Conservation (phyloP, 1,140 invertebrate species). For the Asbolus verrucosus region DNA sequence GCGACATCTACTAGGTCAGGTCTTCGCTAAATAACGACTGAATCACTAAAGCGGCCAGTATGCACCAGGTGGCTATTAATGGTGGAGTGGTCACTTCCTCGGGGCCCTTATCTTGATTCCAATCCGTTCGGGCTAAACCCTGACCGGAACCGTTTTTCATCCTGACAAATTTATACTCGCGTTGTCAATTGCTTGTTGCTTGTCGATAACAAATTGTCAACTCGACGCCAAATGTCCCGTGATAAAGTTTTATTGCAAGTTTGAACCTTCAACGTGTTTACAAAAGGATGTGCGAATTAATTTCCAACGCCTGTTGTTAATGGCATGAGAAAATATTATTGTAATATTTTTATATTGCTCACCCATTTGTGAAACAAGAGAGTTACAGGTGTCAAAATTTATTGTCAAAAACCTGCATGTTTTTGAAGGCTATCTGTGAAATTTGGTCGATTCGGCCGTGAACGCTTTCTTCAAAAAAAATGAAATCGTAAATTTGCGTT, state of each 20-base stretch:
- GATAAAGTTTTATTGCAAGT: background rate
- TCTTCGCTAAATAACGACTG: conserved; percentile 5
- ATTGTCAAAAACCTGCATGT: too few relatives aligned
- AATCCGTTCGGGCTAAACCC: background rate
- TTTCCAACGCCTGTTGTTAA: background rate
- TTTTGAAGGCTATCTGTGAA: too few relatives aligned
- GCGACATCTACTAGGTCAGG: background rate
- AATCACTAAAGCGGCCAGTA: conserved; percentile 1
- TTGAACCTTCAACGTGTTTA: background rate
- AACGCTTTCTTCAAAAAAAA: too few relatives aligned
- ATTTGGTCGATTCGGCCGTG: too few relatives aligned
- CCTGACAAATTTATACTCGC: conserved; percentile 11
- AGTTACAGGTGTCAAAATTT: too few relatives aligned
- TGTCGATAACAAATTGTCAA: conserved; percentile 17
- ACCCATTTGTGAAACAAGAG: too few relatives aligned
- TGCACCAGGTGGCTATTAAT: conserved; percentile 26
- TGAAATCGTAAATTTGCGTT: too few relatives aligned
- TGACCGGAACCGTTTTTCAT: conserved; percentile 1
- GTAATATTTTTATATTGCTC: too few relatives aligned
- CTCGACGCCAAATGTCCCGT: background rate
- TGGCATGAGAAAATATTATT: too few relatives aligned
- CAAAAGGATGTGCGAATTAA: background rate
- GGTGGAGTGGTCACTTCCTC: conserved; percentile 4
- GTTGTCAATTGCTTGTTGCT: background rate
- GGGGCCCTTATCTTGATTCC: conserved; percentile 6